Evolutionary conservation across 2,113 vertebrate species (phyloP).

Genomic region (Amphiprion ocellaris): DNA sequence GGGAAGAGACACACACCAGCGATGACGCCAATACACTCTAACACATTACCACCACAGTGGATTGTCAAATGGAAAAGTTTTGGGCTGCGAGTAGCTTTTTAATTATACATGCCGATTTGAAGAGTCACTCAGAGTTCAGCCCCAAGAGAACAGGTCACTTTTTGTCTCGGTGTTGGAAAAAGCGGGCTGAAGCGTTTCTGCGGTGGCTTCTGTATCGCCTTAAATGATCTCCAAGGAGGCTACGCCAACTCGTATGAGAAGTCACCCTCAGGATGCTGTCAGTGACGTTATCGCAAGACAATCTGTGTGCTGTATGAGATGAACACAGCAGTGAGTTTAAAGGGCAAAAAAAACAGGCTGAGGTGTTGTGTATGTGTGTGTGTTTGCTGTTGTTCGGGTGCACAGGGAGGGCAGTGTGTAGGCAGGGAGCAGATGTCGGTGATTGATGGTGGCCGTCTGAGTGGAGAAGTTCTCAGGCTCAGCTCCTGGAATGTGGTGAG

Average conservation of each 20-base stretch:
- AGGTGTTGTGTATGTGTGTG: slow-evolving; percentile 14
- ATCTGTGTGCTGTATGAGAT: slow-evolving; percentile 60
- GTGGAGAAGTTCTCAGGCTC: slow-evolving; percentile 67
- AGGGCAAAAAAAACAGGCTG: slow-evolving; percentile 48
- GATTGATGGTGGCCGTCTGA: slow-evolving; percentile 79
- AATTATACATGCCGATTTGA: slow-evolving; percentile 70
- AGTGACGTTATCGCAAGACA: slow-evolving; percentile 62
- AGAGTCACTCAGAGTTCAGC: slow-evolving; percentile 68
- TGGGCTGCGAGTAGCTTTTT: slow-evolving; percentile 43
- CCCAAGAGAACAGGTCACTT: slow-evolving; percentile 42
- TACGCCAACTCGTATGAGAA: slow-evolving; percentile 37
- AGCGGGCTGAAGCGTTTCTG: slow-evolving; percentile 16
- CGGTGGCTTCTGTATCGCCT: slow-evolving; percentile 9
- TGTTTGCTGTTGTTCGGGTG: slow-evolving; percentile 17
- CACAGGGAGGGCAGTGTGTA: slow-evolving; percentile 33
- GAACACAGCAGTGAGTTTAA: slow-evolving; percentile 56
- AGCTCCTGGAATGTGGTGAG: slow-evolving; percentile 74
- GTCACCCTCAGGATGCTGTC: slow-evolving; percentile 47
- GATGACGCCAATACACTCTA: slow-evolving; percentile 25
- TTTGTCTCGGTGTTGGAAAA: slow-evolving; percentile 28
- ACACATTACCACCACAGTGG: slow-evolving; percentile 20
- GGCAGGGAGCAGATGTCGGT: slow-evolving; percentile 60
- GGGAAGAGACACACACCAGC: slow-evolving; percentile 16
- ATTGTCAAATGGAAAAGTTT: slow-evolving; percentile 62
- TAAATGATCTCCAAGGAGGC: slow-evolving; percentile 30